phyloP scores from a whole-genome alignment of 2,797 vertebrate species.

The Liasis olivaceus region DNA sequence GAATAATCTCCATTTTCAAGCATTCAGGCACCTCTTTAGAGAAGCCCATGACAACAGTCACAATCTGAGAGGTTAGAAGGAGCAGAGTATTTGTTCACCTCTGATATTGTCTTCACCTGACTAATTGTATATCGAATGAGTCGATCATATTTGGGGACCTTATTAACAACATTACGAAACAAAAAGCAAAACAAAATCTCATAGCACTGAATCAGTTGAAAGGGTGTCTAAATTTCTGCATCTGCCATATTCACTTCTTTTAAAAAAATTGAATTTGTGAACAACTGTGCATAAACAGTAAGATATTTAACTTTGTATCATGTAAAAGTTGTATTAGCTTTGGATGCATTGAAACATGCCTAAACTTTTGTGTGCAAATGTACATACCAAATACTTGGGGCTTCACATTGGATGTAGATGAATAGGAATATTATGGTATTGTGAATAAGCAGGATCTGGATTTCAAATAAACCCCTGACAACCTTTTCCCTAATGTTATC shows the following conservation, averaged over 20 bases:
- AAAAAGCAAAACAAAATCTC: no score
- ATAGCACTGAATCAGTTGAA: background rate
- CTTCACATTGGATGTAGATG: constrained; percentile 23
- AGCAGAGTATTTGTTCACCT: background rate
- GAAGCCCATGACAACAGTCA: background rate
- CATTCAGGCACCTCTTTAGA: background rate
- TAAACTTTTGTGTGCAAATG: background rate
- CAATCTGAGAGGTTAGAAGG: background rate
- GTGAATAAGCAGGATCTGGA: background rate
- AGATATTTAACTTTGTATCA: background rate
- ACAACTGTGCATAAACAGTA: background rate
- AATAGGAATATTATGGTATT: constrained; percentile 4
- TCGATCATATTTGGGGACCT: background rate
- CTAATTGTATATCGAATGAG: background rate
- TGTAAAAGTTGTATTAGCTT: background rate
- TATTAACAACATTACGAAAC: background rate
- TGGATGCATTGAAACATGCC: background rate
- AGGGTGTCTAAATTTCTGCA: background rate
- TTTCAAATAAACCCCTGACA: constrained; percentile 4
- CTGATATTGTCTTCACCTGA: background rate
- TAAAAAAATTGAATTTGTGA: background rate
- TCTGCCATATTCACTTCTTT: background rate
- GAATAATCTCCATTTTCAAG: background rate
- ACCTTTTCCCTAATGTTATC: background rate
- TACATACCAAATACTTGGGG: background rate